Base-by-base conservation (phyloP, 2,113 vertebrate species). In the Lagopus leucura region DNA sequence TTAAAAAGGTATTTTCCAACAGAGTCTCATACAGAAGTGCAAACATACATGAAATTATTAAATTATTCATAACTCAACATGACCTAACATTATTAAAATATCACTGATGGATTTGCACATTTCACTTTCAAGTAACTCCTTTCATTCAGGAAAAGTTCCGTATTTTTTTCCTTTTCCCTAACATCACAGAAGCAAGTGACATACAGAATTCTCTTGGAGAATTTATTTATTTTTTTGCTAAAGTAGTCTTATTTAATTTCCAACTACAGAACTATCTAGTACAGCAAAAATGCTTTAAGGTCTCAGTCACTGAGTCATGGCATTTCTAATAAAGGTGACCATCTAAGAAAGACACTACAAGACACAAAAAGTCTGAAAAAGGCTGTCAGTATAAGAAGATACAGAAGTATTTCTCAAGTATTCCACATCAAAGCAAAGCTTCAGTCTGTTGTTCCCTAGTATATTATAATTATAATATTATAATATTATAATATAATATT, bases 1-100 rank as follows among this genome's bases (percentile, higher is more conserved):
- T 91, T 94, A 95, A 94, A 97, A 96, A 93, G 91, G 83, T 91
- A 94, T 96, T 95, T 93, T 91, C 95, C 4, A 14, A 90, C 76
- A 88, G 66, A 88, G 66, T 83, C 93, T 93, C 91, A 93, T 92
- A 94, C 50, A 92, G 89, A 94, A 96, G 42, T 88, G 89, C 89
- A 93, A 95, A 92, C 63, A 93, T 34, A 92, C 58, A 92, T 21
- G 66, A 86, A 92, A 89, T 86, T 76, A 92, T 91, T 95, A 94
- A 93, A 96, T 95, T 88, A 95, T 94, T 91, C 81, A 89, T 81
- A 95, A 96, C 81, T 93, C 86, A 89, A 91, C 88, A 95, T 78
- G 92, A 91, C 86, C 86, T 58, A 97, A 70, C 70, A 86, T 82
- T 95, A 93, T 94, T 96, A 96, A 95, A 96, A 93, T 90, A 92